phyloP scores from a whole-genome alignment of 2,797 vertebrate genomes.

The Typhlichthys eigenmanni region DNA sequence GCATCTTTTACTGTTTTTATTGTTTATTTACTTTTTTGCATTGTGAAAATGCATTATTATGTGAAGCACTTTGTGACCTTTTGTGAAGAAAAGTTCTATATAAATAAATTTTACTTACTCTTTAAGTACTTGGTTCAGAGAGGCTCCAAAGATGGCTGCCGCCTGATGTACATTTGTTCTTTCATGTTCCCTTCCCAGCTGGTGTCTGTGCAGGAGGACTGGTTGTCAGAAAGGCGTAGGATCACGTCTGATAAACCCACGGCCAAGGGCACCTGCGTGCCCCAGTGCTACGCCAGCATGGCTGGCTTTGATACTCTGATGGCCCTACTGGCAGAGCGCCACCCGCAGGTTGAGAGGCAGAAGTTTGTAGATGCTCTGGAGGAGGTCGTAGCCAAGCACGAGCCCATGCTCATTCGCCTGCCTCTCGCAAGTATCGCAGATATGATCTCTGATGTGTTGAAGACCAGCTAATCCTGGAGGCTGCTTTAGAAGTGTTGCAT shows the following conservation, averaged over 20 bases:
- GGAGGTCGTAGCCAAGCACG: slow-evolving; percentile 52
- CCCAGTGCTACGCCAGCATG: slow-evolving; percentile 63
- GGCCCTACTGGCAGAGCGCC: slow-evolving; percentile 52
- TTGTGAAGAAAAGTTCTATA: too few relatives aligned
- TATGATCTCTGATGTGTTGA: slow-evolving; percentile 70
- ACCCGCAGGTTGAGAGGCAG: slow-evolving; percentile 49
- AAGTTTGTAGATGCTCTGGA: slow-evolving; percentile 60
- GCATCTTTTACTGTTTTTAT: too few relatives aligned
- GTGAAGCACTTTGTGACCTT: too few relatives aligned
- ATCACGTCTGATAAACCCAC: slow-evolving; percentile 47
- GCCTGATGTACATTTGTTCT: not conserved
- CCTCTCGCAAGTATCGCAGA: slow-evolving; percentile 62
- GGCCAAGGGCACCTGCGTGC: slow-evolving; percentile 52
- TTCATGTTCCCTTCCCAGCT: slow-evolving; percentile 7
- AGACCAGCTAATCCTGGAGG: not conserved
- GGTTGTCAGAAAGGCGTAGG: slow-evolving; percentile 37
- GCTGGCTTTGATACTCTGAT: slow-evolving; percentile 68
- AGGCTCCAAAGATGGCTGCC: too few relatives aligned
- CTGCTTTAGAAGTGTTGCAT: too few relatives aligned
- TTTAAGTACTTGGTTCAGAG: too few relatives aligned
- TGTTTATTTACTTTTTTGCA: too few relatives aligned
- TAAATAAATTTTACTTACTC: too few relatives aligned
- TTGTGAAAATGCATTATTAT: too few relatives aligned
- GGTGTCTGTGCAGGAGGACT: not conserved
- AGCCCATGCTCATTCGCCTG: slow-evolving; percentile 51